Percentiles rank a stretch among this genome's conserved stretches.
Conservation (phyloP, 2,888 invertebrate species). For the Volucella zonaria region DNA sequence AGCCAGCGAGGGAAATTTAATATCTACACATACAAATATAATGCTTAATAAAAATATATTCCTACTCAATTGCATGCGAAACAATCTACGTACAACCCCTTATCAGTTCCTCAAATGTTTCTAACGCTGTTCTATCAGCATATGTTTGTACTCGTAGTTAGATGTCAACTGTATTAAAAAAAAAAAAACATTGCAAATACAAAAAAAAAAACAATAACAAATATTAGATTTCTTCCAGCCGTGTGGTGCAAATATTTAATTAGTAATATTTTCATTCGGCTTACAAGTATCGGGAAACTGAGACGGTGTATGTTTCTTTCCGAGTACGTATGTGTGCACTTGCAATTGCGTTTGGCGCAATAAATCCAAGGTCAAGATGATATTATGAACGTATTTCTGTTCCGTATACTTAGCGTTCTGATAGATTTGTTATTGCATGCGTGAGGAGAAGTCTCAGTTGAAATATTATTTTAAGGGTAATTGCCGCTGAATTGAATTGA, state of each 20-base stretch:
- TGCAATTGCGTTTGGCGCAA: slow-evolving; percentile 68
- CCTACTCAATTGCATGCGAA: slow-evolving; percentile 40
- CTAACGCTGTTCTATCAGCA: slow-evolving; percentile 42
- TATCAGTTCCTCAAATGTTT: slow-evolving; percentile 71
- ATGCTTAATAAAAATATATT: background rate
- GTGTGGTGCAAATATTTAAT: slow-evolving; percentile 64
- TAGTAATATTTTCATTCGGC: slow-evolving; percentile 44
- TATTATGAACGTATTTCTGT: slow-evolving; percentile 52
- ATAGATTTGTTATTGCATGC: slow-evolving; percentile 64
- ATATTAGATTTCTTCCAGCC: slow-evolving; percentile 60
- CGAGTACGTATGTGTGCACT: slow-evolving; percentile 28
- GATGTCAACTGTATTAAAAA: slow-evolving; percentile 55
- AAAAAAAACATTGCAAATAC: too few relatives aligned
- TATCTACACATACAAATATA: slow-evolving; percentile 7
- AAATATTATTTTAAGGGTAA: slow-evolving; percentile 56
- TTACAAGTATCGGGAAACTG: background rate
- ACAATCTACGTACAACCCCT: slow-evolving; percentile 50
- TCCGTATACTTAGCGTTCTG: slow-evolving; percentile 57
- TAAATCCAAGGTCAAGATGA: slow-evolving; percentile 70
- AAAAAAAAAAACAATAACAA: slow-evolving; percentile 39
- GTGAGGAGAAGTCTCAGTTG: slow-evolving; percentile 36
- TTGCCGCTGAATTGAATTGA: slow-evolving; percentile 22
- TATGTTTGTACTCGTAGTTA: slow-evolving; percentile 3
- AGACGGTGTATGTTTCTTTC: background rate
- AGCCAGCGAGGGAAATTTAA: slow-evolving; percentile 33